Percentiles rank a stretch among this genome's conserved stretches.
These are phyloP conservation scores for Arenaria interpres DNA, from an alignment of 2,113 vertebrate species.

Conservation along the genomic window DNA sequence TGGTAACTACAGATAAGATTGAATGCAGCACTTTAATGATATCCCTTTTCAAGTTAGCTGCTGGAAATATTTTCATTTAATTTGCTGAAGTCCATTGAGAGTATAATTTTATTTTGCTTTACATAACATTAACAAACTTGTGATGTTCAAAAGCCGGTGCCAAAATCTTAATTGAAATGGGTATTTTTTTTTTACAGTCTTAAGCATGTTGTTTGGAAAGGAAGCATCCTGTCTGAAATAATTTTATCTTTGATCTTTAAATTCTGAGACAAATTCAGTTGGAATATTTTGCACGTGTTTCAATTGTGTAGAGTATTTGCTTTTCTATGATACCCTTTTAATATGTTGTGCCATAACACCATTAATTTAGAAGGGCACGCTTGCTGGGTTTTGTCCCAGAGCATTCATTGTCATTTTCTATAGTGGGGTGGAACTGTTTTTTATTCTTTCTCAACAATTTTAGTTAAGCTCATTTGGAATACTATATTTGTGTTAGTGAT, in stretches of 20 bases:
- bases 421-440: not conserved
- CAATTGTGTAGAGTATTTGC: not conserved
- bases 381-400: not conserved
- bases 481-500: not conserved
- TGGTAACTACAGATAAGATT: slow-evolving; percentile 61
- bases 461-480: not conserved
- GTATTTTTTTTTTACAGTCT: not conserved
- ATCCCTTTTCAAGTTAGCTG: slow-evolving; percentile 41
- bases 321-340: not conserved
- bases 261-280: slow-evolving; percentile 3
- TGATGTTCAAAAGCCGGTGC: slow-evolving; percentile 35
- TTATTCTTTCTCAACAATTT: not conserved
- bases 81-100: slow-evolving; percentile 51
- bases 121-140: slow-evolving; percentile 35
- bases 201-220: slow-evolving; percentile 42
- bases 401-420: not conserved
- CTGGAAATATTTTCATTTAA: slow-evolving; percentile 66
- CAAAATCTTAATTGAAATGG: slow-evolving; percentile 52
- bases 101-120: slow-evolving; percentile 50
- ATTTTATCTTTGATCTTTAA: slow-evolving; percentile 60
- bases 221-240: slow-evolving; percentile 29
- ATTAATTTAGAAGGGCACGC: not conserved
- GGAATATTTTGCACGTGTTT: slow-evolving; percentile 12
- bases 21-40: slow-evolving; percentile 62
- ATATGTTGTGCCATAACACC: not conserved